These are phyloP conservation scores for Anaspis maculata DNA, from an alignment of 2,888 invertebrate species.

Conservation along the genomic window DNA sequence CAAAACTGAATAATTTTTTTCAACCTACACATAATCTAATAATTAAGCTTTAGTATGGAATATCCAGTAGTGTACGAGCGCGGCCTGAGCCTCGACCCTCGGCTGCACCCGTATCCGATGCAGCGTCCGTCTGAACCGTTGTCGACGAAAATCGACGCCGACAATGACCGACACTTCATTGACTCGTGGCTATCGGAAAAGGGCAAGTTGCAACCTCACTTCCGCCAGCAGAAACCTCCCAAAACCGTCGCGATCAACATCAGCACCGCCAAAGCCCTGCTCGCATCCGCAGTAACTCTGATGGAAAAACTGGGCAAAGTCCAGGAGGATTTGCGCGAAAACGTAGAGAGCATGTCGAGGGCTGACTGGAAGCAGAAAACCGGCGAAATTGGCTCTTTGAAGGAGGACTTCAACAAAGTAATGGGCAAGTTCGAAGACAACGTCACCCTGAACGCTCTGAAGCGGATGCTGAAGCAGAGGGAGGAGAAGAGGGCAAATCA, in stretches of 20 bases:
- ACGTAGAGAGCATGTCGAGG: conserved; percentile 43
- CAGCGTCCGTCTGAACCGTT: too few species aligned
- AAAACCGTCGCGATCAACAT: conserved; percentile 25
- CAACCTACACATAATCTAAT: conserved; percentile 1
- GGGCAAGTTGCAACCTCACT: conserved; percentile 29
- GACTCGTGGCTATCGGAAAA: conserved; percentile 35
- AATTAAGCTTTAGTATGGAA: too few species aligned
- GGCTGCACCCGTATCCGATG: too few species aligned
- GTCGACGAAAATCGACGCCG: conserved; percentile 1
- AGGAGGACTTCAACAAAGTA: conserved; percentile 41
- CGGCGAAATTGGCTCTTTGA: conserved; percentile 45
- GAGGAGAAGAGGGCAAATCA: conserved; percentile 42
- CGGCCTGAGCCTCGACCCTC: too few species aligned
- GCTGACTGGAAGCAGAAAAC: conserved; percentile 49
- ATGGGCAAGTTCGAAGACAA: conserved; percentile 41
- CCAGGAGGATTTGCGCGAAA: conserved; percentile 42
- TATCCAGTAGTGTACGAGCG: too few species aligned
- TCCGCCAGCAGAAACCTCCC: conserved; percentile 7
- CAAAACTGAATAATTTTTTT: conserved; percentile 25
- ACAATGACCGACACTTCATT: conserved; percentile 8
- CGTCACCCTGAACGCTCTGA: conserved; percentile 39
- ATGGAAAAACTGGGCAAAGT: conserved; percentile 36
- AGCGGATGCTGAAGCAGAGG: conserved; percentile 44
- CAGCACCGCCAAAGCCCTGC: conserved; percentile 33
- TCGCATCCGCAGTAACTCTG: conserved; percentile 32